A percentile compares a stretch with the other conserved stretches of the same genome.
Evolutionary conservation across 2,113 vertebrate genomes (phyloP).

Genomic region (Columbina picui): DNA sequence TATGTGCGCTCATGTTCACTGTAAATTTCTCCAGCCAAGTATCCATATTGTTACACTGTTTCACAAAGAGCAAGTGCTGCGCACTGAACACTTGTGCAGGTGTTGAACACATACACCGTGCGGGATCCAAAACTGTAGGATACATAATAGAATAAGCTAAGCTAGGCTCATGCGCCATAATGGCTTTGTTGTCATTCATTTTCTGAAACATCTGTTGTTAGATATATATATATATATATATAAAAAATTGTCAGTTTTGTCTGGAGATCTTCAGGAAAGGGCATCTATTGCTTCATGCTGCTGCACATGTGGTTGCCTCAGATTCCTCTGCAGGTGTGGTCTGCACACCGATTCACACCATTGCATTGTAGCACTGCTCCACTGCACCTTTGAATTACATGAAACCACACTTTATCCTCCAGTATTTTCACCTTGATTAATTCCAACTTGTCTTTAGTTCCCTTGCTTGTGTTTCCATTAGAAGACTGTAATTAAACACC

Average conservation of each 20-base stretch:
- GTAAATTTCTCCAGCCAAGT: background rate
- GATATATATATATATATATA: too few relatives aligned
- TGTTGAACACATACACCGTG: rapidly evolving
- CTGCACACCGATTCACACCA: background rate
- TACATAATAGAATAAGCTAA: background rate
- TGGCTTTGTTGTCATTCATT: background rate
- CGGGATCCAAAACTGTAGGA: background rate
- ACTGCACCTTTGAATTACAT: background rate
- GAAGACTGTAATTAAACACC: background rate
- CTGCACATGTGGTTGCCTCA: background rate
- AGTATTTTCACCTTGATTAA: background rate
- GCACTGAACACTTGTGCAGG: background rate
- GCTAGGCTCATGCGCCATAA: background rate
- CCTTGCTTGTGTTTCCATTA: background rate
- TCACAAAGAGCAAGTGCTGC: background rate
- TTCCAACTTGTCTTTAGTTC: background rate
- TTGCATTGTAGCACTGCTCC: background rate
- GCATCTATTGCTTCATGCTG: background rate
- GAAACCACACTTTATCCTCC: background rate
- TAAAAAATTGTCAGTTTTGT: background rate
- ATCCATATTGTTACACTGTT: background rate
- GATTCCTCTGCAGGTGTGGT: background rate
- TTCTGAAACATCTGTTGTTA: background rate
- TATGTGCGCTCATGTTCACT: background rate
- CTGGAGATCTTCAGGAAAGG: background rate